Percentiles rank a stretch among this genome's conserved stretches.
phyloP scores from a whole-genome alignment of 1,140 invertebrate species.

The Callitettix versicolor region DNA sequence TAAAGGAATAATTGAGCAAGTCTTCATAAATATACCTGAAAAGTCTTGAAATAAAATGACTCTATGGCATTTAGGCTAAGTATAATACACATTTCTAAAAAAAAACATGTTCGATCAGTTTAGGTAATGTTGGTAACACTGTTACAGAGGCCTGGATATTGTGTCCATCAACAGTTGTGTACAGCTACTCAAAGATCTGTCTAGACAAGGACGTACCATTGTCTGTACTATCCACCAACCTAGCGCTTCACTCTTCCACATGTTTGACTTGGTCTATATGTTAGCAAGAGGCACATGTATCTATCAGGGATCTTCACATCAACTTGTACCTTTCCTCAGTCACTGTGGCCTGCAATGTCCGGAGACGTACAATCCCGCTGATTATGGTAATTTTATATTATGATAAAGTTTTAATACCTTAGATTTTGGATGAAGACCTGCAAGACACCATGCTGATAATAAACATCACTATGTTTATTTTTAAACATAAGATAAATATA shows the following conservation, averaged over 20 bases:
- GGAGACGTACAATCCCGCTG: slow-evolving; percentile 36
- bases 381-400: slow-evolving; percentile 25
- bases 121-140: too few relatives aligned
- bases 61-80: too few relatives aligned
- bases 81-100: too few relatives aligned
- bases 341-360: slow-evolving; percentile 24
- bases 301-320: slow-evolving; percentile 39
- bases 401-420: not conserved
- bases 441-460: too few relatives aligned
- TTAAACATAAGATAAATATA: too few relatives aligned
- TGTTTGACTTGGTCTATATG: slow-evolving; percentile 51
- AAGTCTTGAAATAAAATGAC: too few relatives aligned
- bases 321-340: slow-evolving; percentile 40
- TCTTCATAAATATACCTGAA: too few relatives aligned
- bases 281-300: slow-evolving; percentile 46
- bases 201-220: slow-evolving; percentile 45
- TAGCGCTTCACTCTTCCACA: slow-evolving; percentile 47
- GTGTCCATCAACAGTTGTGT: slow-evolving; percentile 48
- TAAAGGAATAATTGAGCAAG: too few relatives aligned
- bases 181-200: slow-evolving; percentile 31
- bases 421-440: too few relatives aligned
- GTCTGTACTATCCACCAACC: slow-evolving; percentile 61
- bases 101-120: too few relatives aligned
- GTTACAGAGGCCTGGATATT: slow-evolving; percentile 48
- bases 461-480: too few relatives aligned